Percentiles rank a stretch among this genome's conserved stretches.
Conservation (phyloP, 2,797 vertebrate species). For the Bovichtus variegatus region DNA sequence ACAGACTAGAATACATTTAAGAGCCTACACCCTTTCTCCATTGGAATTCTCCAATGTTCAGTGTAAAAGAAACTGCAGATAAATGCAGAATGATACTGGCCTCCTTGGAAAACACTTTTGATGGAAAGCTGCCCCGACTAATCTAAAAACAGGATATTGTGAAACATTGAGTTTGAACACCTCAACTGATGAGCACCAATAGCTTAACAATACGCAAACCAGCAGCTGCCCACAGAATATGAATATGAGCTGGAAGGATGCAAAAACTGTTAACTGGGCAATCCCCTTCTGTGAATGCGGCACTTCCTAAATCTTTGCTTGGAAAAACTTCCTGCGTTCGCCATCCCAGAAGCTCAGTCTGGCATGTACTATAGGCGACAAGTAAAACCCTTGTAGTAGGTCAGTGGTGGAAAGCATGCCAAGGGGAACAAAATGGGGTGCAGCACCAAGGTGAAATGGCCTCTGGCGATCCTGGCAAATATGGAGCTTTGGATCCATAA, state of each 20-base stretch:
- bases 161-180: constrained; percentile 35
- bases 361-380: neutral
- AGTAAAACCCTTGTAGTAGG: constrained; percentile 18
- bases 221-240: neutral
- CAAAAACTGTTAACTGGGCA: neutral
- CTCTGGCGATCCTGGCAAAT: constrained; percentile 15
- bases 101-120: constrained; percentile 20
- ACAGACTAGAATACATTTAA: constrained; percentile 14
- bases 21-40: neutral
- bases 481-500: constrained; percentile 27
- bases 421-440: constrained; percentile 16
- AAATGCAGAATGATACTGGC: constrained; percentile 13
- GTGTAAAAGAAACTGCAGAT: constrained; percentile 3
- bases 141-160: constrained; percentile 29
- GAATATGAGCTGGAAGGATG: neutral
- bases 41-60: neutral
- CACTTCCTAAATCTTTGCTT: constrained; percentile 15
- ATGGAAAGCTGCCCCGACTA: constrained; percentile 33
- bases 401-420: constrained; percentile 4
- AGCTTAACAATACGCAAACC: constrained; percentile 28
- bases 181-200: constrained; percentile 23
- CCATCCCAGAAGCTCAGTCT: neutral
- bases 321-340: neutral
- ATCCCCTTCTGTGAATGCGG: neutral
- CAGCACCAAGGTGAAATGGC: constrained; percentile 15